Percentiles rank a stretch among this genome's conserved stretches.
These are phyloP conservation scores for Megaustenia siamemsis DNA, from an alignment of 2,888 invertebrate genomes.

Conservation along the genomic window DNA sequence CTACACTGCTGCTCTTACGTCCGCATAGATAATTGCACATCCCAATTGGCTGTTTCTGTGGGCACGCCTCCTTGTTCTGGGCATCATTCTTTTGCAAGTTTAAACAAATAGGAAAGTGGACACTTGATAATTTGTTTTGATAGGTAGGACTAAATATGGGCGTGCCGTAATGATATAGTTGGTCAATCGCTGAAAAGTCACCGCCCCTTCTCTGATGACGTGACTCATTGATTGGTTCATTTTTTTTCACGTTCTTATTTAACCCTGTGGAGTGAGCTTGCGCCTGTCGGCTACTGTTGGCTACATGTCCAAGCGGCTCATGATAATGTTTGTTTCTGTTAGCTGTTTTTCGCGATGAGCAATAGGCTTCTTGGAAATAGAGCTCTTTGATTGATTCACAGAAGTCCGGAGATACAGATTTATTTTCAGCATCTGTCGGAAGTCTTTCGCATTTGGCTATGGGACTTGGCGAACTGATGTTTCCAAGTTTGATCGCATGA, in stretches of 20 bases:
- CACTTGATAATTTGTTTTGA: background rate
- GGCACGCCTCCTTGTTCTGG: background rate
- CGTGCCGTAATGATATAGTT: background rate
- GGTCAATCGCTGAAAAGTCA: background rate
- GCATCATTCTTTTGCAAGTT: background rate
- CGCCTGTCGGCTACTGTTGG: background rate
- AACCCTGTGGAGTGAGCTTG: background rate
- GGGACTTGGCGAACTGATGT: background rate
- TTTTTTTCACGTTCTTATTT: background rate
- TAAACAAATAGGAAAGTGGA: background rate
- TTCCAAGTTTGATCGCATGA: too few relatives aligned
- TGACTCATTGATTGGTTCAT: background rate
- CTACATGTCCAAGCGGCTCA: background rate
- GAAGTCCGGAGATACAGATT: background rate
- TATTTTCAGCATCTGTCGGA: background rate
- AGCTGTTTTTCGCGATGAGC: background rate
- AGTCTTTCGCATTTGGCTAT: background rate
- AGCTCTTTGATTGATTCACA: background rate
- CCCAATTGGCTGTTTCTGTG: background rate
- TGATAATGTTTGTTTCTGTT: background rate
- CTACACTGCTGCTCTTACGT: background rate
- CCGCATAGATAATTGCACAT: background rate
- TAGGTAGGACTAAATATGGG: background rate
- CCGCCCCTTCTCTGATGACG: background rate
- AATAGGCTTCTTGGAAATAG: background rate